phyloP scores from a whole-genome alignment of 2,797 vertebrate species.

The Ctenosaura bakeri region DNA sequence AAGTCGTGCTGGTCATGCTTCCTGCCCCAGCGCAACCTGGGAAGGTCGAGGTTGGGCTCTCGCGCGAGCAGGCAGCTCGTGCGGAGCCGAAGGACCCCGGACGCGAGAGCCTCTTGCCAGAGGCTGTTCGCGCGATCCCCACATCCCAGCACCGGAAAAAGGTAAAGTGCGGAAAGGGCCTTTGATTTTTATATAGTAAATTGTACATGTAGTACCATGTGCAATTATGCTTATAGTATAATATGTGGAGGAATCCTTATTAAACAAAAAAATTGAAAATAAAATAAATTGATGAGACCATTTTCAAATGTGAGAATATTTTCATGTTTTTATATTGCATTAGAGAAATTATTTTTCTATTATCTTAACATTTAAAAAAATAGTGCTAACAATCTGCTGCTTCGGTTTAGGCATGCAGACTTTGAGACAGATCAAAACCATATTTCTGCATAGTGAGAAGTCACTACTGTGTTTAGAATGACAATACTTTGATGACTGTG shows the following conservation, averaged over 20 bases:
- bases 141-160: no score
- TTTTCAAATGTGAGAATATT: conserved; percentile 35
- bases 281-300: not conserved
- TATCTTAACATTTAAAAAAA: conserved; percentile 48
- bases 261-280: not conserved
- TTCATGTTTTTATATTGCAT: conserved; percentile 54
- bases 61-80: no score
- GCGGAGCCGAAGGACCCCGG: no score
- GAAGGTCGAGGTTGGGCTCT: no score
- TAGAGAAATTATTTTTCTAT: conserved; percentile 8
- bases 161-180: no score
- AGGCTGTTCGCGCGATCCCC: no score
- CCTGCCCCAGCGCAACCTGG: no score
- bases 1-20: no score
- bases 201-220: not conserved
- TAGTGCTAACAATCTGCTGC: conserved; percentile 47
- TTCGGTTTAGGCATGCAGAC: conserved; percentile 38
- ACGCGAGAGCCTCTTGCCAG: no score
- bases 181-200: no score
- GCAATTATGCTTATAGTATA: not conserved
- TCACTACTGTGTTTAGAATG: conserved; percentile 57
- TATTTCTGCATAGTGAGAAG: conserved; percentile 23
- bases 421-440: conserved; percentile 48
- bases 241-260: conserved; percentile 2
- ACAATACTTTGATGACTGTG: not conserved